These are phyloP conservation scores for Atrina japonica DNA, from an alignment of 2,888 invertebrate species.

Conservation along the genomic window DNA sequence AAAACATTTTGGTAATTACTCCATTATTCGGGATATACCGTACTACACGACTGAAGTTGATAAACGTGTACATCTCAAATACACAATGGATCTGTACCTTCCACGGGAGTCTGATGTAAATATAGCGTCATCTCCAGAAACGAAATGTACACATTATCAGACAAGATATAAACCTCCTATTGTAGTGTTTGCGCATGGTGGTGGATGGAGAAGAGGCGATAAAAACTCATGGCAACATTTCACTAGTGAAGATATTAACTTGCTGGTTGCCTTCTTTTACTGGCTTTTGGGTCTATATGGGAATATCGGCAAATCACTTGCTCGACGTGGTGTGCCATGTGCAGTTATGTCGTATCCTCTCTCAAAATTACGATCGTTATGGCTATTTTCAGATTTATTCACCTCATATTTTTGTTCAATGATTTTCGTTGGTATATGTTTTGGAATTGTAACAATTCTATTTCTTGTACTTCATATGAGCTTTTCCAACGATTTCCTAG, in stretches of 20 bases:
- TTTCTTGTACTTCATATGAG: too few species aligned
- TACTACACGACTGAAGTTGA: background rate
- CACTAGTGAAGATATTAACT: constrained; percentile 62
- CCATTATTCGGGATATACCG: background rate
- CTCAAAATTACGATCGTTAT: constrained; percentile 46
- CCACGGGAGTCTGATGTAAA: background rate
- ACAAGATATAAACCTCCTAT: constrained; percentile 48
- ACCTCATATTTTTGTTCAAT: constrained; percentile 52
- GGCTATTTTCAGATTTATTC: constrained; percentile 52
- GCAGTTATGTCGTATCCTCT: constrained; percentile 66
- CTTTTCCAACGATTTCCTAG: too few species aligned
- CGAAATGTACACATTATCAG: too few species aligned
- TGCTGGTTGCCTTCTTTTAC: constrained; percentile 54
- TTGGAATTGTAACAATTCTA: background rate
- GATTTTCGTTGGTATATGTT: constrained; percentile 25
- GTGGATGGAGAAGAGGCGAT: constrained; percentile 68
- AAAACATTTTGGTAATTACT: background rate
- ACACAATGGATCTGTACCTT: constrained; percentile 1
- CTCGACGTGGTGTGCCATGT: constrained; percentile 59
- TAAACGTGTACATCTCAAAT: background rate
- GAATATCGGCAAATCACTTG: constrained; percentile 60
- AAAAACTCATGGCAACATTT: constrained; percentile 62
- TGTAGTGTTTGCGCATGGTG: constrained; percentile 67
- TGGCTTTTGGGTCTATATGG: constrained; percentile 52
- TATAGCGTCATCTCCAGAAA: too few species aligned